phyloP scores from a whole-genome alignment of 2,797 vertebrate genomes.

The Gadopsis marmoratus region DNA sequence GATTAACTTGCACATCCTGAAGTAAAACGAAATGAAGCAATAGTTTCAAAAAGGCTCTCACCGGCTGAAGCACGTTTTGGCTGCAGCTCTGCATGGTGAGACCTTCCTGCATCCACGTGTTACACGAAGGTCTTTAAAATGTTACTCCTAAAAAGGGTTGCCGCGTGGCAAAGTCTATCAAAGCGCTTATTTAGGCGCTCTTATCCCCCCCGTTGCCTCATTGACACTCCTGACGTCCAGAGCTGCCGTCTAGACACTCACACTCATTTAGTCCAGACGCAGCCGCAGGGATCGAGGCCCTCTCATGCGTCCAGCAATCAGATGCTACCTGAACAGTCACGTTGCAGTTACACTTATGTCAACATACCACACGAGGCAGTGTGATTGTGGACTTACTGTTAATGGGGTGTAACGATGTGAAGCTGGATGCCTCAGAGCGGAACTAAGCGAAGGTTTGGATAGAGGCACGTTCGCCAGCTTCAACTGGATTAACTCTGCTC shows the following conservation, averaged over 20 bases:
- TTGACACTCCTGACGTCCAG: background rate
- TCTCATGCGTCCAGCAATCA: background rate
- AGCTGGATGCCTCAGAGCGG: constrained; percentile 3
- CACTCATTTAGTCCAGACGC: background rate
- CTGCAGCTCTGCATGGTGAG: too few species aligned
- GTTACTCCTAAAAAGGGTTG: background rate
- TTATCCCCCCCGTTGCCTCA: background rate
- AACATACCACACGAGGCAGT: background rate
- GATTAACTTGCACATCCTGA: background rate
- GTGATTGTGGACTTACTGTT: background rate
- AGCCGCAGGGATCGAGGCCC: constrained; percentile 4
- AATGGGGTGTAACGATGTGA: constrained; percentile 4
- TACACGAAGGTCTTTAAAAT: too few species aligned
- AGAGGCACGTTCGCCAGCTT: background rate
- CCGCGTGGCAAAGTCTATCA: background rate
- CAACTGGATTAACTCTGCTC: background rate
- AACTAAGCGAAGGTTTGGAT: background rate
- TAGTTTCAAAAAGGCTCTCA: too few species aligned
- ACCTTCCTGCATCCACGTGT: too few species aligned
- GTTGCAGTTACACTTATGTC: background rate
- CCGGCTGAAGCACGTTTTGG: too few species aligned
- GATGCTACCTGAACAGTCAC: background rate
- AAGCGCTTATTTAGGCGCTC: too few species aligned
- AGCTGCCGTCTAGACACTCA: background rate
- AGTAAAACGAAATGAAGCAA: background rate